phyloP scores from a whole-genome alignment of 1,140 invertebrate species.

The Samia ricini region DNA sequence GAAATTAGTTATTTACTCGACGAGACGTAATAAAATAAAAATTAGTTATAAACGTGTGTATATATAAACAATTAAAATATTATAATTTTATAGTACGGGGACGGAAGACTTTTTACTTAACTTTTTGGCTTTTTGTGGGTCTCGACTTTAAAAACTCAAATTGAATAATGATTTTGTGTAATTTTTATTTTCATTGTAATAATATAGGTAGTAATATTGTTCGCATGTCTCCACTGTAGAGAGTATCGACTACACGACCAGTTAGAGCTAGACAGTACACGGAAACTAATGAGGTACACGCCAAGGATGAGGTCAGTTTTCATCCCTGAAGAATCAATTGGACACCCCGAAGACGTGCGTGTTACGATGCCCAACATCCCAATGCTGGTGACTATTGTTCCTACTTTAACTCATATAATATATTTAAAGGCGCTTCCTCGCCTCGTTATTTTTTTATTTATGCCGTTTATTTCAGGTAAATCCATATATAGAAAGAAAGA shows the following conservation, averaged over 20 bases:
- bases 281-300: slow-evolving; percentile 84
- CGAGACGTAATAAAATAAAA: too few relatives aligned
- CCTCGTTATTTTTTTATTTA: not conserved
- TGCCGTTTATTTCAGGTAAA: too few relatives aligned
- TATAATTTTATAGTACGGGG: too few relatives aligned
- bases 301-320: slow-evolving; percentile 83
- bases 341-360: slow-evolving; percentile 79
- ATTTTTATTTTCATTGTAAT: too few relatives aligned
- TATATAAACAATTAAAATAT: too few relatives aligned
- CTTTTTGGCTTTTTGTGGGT: too few relatives aligned
- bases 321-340: slow-evolving; percentile 82
- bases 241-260: slow-evolving; percentile 83
- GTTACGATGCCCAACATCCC: slow-evolving; percentile 87
- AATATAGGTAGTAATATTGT: not conserved
- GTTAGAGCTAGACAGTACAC: slow-evolving; percentile 83
- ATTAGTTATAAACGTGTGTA: too few relatives aligned
- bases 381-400: slow-evolving; percentile 77
- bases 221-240: slow-evolving; percentile 53
- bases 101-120: too few relatives aligned
- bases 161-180: too few relatives aligned
- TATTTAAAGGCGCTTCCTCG: too few relatives aligned
- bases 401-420: not conserved
- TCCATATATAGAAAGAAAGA: not conserved
- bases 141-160: too few relatives aligned
- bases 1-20: too few relatives aligned